Evolutionary conservation across 2,113 vertebrate species (phyloP).

Genomic region (Pionites leucogaster): DNA sequence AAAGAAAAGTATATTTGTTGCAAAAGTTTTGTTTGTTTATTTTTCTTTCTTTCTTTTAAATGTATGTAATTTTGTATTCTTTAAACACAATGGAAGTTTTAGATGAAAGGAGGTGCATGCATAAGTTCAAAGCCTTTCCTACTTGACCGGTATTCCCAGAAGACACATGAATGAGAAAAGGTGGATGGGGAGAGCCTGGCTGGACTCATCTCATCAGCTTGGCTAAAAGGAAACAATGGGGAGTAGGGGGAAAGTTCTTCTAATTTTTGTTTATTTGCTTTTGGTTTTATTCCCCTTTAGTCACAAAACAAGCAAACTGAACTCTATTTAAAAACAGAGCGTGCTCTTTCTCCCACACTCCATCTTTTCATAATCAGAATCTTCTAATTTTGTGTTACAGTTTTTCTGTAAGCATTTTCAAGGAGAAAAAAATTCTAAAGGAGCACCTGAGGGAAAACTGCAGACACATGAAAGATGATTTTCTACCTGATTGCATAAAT

Average conservation of each 20-base stretch:
- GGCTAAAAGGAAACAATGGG: not conserved
- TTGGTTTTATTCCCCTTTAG: conserved; percentile 24
- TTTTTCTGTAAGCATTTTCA: not conserved
- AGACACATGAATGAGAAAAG: conserved; percentile 2
- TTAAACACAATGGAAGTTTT: conserved; percentile 9
- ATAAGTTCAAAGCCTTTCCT: conserved; percentile 51
- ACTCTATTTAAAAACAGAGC: not conserved
- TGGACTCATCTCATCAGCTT: not conserved
- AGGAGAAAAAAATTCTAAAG: not conserved
- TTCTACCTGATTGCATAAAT: conserved; percentile 50
- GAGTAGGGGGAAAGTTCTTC: accelerated
- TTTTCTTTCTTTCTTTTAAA: not conserved
- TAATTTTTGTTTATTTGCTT: conserved; percentile 10
- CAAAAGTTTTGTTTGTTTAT: not conserved
- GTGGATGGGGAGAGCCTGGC: not conserved
- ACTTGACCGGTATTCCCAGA: conserved; percentile 29
- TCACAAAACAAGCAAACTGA: conserved; percentile 4
- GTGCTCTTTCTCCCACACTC: not conserved
- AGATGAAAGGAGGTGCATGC: conserved; percentile 34
- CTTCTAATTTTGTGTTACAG: not conserved
- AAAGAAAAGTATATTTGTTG: not conserved
- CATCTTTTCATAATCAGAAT: not conserved
- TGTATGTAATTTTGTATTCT: not conserved
- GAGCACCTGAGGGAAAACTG: conserved; percentile 5
- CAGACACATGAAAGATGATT: not conserved